Conservation (phyloP, 2,797 vertebrate species). For the Anolis apletophallus region DNA sequence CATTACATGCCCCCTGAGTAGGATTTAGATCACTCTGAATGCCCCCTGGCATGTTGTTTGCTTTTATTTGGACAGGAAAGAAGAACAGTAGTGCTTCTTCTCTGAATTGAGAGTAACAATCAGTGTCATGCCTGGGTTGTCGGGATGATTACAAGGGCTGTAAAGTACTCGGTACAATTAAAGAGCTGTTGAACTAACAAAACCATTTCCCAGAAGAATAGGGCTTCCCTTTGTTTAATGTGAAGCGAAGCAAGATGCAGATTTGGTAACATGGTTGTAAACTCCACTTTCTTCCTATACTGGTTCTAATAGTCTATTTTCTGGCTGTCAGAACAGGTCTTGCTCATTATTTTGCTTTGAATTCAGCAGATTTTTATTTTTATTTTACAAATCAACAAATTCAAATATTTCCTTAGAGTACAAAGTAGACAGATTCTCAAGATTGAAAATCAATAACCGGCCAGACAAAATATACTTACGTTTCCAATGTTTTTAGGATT, state of each 20-base stretch:
- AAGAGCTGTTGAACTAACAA: neutral
- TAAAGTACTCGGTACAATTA: neutral
- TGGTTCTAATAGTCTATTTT: neutral
- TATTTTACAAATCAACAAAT: neutral
- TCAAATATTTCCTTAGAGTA: neutral
- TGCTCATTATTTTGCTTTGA: neutral
- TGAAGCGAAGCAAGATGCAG: neutral
- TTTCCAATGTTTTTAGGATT: too few species aligned
- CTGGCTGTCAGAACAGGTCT: neutral
- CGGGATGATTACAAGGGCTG: neutral
- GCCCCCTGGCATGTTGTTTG: neutral
- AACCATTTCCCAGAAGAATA: neutral
- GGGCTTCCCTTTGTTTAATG: neutral
- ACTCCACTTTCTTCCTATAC: neutral
- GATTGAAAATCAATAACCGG: neutral
- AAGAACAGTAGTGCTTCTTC: neutral
- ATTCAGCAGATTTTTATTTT: neutral
- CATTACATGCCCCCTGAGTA: neutral
- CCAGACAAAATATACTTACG: too few species aligned
- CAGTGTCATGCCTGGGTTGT: slow-evolving; percentile 2
- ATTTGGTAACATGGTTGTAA: neutral
- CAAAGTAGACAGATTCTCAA: neutral
- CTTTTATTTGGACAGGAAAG: neutral
- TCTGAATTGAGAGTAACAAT: neutral
- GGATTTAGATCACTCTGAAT: neutral